Base-by-base conservation (phyloP, 2,113 vertebrate species). In the Catharus fuscescens region DNA sequence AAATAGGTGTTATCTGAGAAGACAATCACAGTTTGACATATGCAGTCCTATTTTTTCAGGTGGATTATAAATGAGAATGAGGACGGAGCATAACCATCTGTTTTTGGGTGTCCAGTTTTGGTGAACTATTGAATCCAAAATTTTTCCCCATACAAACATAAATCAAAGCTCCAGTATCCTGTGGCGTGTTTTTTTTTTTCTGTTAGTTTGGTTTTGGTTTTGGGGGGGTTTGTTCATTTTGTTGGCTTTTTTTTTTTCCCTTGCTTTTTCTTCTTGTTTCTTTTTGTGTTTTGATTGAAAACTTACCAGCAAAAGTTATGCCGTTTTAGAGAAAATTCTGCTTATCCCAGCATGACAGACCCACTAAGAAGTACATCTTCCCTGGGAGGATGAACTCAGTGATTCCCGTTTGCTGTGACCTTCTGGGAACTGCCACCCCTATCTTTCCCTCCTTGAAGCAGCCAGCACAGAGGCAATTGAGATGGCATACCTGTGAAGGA, bases 51-150 rank as follows among this genome's bases (percentile, higher is more conserved):
- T 72, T 93, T 80, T 11, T 21, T 74, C 60, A 28, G 57, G 18
- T 60, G 34, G 9, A 69, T 86, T 84, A 72, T 19, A 76, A 94
- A 88, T 69, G 28, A 34, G 45, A 74, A 92, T 57, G 60, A 81
- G 7, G 10, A 53, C 56, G 60, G 31, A 79, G 28, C 28, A 50
- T 48, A 69, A 73, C 34, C 54, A 61, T n/a, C 32, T 78, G 65
- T 40, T 70, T 88, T 81, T 62, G 12, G 10, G 11, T 57, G n/a
- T 20, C 56, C 10, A 40, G 50, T 57, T 88, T 88, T 74, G 42
- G 13, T 40, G 21, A 93, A 5, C 14, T 53, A 5, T 57, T 57
- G 31, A 87, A 53, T 61, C 5, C 14, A 15, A 5, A 57, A 10
- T 65, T 87, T 77, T 60, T 3, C 36, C 14, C 52, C n/a, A 36